Base-by-base conservation (phyloP, 2,888 invertebrate species). In the Pammene aurita region DNA sequence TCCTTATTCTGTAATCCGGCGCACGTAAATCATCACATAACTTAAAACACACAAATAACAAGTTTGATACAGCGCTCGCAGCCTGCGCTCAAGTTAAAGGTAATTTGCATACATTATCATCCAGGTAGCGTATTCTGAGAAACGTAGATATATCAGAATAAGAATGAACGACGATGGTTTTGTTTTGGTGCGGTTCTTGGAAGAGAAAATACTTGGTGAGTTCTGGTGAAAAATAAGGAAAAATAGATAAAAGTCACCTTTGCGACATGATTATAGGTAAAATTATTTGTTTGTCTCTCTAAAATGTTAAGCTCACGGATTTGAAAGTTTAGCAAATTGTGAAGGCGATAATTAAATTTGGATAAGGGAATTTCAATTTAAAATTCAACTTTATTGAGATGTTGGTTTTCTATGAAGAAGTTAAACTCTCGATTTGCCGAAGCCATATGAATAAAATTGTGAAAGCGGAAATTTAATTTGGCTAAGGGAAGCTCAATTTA, bases 61-160 rank as follows among this genome's bases (percentile, higher is more conserved):
- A 91, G 87, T 92, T 91, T 89, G 90, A 90, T 90, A 90, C 88
- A 89, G 88, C 86, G 79, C 83, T 78, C 81, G 81, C 77, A 80
- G 83, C 75, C 83, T 81, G 83, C 82, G 80, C 74, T 79, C 80
- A 85, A 90, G 85, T 92, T 90, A 81, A 77, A 79, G 78, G 80
- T 86, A 88, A 93, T 93, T 93, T 92, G 87, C 92, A 92, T 93
- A 89, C 85, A 92, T 93, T 91, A 93, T 89, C 89, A 90, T 91
- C 86, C 91, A 92, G 91, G 90, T 90, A 89, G 80, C 79, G 73
- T 69, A 65, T 69, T 69, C 69, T 69, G 63, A 38, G 9, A 50
- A 64, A 34, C 13, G 26, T n/a, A 14, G 50, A n/a, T 42, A 14
- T 35, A 16, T 64, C 34, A 18, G 46, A 38, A 38, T 18, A 57